Conservation (phyloP, 2,113 vertebrate genomes). For the Esox niger region DNA sequence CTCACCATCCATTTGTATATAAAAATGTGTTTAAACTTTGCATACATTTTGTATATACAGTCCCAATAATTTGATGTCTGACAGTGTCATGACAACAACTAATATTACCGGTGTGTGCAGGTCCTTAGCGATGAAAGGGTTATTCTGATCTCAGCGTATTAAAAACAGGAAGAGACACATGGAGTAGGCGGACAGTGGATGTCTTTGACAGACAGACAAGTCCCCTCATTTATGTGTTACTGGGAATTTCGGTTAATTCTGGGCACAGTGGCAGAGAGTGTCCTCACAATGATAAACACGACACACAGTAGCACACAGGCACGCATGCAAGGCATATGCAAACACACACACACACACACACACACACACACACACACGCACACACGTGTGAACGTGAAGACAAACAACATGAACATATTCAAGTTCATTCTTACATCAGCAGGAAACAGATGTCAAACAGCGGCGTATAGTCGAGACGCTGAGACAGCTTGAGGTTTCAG, state of each 20-base stretch:
- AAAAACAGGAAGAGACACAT: not conserved
- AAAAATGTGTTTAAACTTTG: no score
- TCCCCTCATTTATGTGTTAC: not conserved
- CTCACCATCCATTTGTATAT: no score
- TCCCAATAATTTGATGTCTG: no score
- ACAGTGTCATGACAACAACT: not conserved
- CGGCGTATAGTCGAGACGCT: conserved; percentile 64
- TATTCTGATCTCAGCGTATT: not conserved
- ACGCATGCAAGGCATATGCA: no score
- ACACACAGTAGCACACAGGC: not conserved
- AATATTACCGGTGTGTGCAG: no score
- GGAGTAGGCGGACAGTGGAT: not conserved
- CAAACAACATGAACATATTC: not conserved
- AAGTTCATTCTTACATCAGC: not conserved
- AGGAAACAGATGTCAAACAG: not conserved
- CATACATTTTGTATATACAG: no score
- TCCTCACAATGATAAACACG: not conserved
- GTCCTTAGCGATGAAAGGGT: no score
- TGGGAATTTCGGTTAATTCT: not conserved
- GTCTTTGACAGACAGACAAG: not conserved
- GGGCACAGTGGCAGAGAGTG: not conserved
- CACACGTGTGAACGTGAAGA: no score
- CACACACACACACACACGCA: not conserved
- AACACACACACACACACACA: no score
- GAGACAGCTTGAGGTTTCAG: conserved; percentile 32